Base-by-base conservation (phyloP, 2,113 vertebrate genomes). In the Atrichornis clamosus region DNA sequence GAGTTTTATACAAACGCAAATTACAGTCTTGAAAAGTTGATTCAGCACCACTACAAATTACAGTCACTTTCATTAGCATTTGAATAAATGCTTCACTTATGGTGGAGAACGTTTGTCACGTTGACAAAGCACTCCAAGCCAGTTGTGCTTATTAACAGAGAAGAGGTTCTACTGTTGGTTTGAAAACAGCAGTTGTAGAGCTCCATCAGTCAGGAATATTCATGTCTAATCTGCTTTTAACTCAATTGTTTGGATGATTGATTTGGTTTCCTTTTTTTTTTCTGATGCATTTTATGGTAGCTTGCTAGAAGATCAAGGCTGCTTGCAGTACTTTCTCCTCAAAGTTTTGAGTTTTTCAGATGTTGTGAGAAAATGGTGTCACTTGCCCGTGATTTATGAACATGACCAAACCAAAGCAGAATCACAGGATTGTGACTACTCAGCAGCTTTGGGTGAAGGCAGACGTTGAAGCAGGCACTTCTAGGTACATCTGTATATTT, bases 21-120 rank as follows among this genome's bases (percentile, higher is more conserved):
- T 95, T 84, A 30, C 27, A 87, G 39, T 59, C 35, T 80, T 92
- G 91, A 89, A 84, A 92, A 93, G 80, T 89, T 91, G 64, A 91
- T 93, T 93, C 86, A 78, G 91, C 72, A 89, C 22, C 59, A 49
- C 64, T 78, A 60, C 76, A 84, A 84, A 95, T 89, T 84, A 33
- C 28, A 47, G 75, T 86, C 42, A 10, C 69, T 96, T 94, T 70
- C 69, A 87, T 94, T 94, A 87, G 49, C 84, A 87, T 91, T 70
- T 93, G 68, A 95, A 94, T 95, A 94, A 94, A 74, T 64, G 64
- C 35, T 91, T 44, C 8, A 20, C 39, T 95, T 81, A 27, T 87
- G 55, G 33, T 86, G 49, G 73, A 59, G 82, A 78, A 93, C 52
- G 49, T 89, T 96, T 82, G 89, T 95, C 64, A 68, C 0, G 0